Percentiles rank a stretch among this genome's conserved stretches.
These are phyloP conservation scores for Indri indri DNA, from an alignment of 2,113 vertebrate genomes.

Conservation along the genomic window DNA sequence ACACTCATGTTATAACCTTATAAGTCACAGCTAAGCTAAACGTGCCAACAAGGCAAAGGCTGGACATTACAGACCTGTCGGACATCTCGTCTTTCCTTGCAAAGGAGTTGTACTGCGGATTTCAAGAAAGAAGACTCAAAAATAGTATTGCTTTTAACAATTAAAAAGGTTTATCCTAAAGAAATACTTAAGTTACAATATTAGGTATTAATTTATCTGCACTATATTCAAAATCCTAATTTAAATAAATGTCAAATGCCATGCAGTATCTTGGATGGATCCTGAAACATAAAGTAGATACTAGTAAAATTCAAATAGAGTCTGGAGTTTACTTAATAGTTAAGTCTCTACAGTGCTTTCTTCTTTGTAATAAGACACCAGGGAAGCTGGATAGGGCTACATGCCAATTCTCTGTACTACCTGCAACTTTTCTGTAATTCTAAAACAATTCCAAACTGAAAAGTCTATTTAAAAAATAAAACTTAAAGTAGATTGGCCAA, in stretches of 20 bases:
- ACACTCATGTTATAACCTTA: background rate
- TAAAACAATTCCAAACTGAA: background rate
- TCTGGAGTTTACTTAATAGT: background rate
- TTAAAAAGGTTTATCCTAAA: background rate
- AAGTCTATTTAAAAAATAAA: background rate
- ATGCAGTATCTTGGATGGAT: background rate
- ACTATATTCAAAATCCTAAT: background rate
- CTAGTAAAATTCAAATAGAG: background rate
- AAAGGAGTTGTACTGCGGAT: background rate
- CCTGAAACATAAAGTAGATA: background rate
- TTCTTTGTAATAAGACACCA: background rate
- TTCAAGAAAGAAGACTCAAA: background rate
- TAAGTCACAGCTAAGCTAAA: background rate
- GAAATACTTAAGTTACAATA: background rate
- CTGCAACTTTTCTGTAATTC: background rate
- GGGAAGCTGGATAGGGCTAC: rapidly evolving
- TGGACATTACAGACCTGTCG: background rate
- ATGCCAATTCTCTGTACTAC: background rate
- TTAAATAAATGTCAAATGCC: background rate
- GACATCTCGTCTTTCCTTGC: background rate
- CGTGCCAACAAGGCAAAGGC: background rate
- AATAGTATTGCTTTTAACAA: background rate
- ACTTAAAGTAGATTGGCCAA: background rate
- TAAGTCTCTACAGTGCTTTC: background rate
- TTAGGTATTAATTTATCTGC: background rate